Conservation (phyloP, 2,797 vertebrate genomes). For the Varecia variegata region DNA sequence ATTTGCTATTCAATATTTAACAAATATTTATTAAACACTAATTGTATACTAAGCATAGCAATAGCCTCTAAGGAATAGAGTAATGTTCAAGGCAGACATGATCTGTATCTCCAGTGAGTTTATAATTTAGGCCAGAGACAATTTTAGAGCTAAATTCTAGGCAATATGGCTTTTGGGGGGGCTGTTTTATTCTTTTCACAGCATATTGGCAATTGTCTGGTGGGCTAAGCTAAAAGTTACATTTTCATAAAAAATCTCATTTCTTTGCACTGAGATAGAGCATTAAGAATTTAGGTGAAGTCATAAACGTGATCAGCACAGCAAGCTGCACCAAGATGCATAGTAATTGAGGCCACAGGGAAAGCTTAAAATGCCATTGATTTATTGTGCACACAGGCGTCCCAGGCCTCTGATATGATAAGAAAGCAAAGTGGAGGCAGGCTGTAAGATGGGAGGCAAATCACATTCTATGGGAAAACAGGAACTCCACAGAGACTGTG, state of each 20-base stretch:
- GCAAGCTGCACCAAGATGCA: conserved; percentile 20
- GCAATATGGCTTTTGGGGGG: neutral
- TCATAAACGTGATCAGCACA: conserved; percentile 60
- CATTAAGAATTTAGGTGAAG: conserved; percentile 54
- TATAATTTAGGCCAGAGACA: neutral
- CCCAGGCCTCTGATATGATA: neutral
- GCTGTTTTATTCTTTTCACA: neutral
- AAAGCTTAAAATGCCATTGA: conserved; percentile 57
- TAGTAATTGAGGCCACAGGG: conserved; percentile 49
- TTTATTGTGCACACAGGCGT: conserved; percentile 38
- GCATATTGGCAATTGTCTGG: conserved; percentile 17
- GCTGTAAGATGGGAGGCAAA: neutral
- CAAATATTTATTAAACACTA: neutral
- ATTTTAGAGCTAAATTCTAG: neutral
- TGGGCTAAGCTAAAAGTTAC: conserved; percentile 42
- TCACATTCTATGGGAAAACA: neutral
- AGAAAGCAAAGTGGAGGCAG: neutral
- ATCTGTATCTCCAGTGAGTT: neutral
- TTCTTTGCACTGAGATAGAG: conserved; percentile 44
- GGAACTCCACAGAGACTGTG: neutral
- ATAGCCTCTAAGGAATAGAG: neutral
- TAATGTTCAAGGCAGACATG: neutral
- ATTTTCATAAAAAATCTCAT: conserved; percentile 49
- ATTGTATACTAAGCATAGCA: neutral
- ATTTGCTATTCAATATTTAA: neutral